Evolutionary conservation across 2,888 invertebrate species (phyloP).

Genomic region (Tetragnatha montana): DNA sequence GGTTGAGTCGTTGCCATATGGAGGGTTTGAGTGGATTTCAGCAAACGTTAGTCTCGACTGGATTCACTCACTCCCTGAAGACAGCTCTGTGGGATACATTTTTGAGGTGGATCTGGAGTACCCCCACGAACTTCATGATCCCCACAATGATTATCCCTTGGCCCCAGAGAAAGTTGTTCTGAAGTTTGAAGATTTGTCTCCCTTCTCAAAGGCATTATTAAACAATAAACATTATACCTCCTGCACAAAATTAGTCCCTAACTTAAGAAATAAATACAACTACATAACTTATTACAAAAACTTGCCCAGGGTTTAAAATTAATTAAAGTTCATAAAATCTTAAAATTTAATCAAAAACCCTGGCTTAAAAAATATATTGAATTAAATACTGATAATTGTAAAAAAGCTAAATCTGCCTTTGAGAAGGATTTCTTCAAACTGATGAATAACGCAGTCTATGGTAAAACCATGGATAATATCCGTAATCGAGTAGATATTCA

Average conservation of each 20-base stretch:
- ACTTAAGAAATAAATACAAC: constrained; percentile 66
- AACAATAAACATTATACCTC: neutral
- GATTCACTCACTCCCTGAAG: neutral
- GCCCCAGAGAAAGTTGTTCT: constrained; percentile 57
- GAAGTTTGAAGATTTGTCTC: neutral
- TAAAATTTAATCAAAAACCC: constrained; percentile 57
- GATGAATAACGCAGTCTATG: constrained; percentile 75
- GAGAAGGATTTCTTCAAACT: constrained; percentile 76
- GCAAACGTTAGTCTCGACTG: too few species aligned
- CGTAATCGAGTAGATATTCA: constrained; percentile 73
- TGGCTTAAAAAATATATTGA: constrained; percentile 67
- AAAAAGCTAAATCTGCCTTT: constrained; percentile 74
- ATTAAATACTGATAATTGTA: constrained; percentile 69
- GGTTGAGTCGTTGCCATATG: constrained; percentile 62
- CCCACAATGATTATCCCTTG: constrained; percentile 43
- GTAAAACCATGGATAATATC: constrained; percentile 75
- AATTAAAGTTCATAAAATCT: neutral
- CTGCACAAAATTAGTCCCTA: constrained; percentile 48
- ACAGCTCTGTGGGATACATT: constrained; percentile 12
- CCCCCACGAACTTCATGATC: constrained; percentile 30
- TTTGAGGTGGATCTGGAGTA: constrained; percentile 52
- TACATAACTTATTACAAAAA: constrained; percentile 73
- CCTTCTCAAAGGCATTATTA: neutral
- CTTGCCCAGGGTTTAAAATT: constrained; percentile 71
- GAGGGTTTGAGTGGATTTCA: constrained; percentile 49